Evolutionary conservation across 2,888 invertebrate species (phyloP).

Genomic region (Periphyllus acericola): DNA sequence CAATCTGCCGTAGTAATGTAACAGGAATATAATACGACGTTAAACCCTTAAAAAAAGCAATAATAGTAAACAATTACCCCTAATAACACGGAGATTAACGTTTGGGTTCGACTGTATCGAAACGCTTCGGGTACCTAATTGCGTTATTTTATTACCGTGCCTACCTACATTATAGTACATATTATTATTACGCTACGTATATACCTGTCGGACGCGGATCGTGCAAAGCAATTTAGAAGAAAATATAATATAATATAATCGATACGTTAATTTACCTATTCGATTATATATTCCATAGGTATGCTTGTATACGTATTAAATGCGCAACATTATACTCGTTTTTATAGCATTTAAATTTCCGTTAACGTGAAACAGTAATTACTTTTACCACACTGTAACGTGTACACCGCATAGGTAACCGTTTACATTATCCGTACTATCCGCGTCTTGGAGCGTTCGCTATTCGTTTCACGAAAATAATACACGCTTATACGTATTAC

Average conservation of each 20-base stretch:
- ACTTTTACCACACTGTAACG: not conserved
- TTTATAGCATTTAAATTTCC: not conserved
- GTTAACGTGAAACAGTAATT: not conserved
- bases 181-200: not conserved
- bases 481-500: not conserved
- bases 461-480: not conserved
- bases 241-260: not conserved
- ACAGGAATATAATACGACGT: not conserved
- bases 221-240: slow-evolving; percentile 13
- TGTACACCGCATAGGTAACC: no score
- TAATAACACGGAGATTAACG: slow-evolving; percentile 33
- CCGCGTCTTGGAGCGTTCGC: not conserved
- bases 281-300: not conserved
- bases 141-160: not conserved
- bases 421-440: no score
- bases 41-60: not conserved
- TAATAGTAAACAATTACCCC: not conserved
- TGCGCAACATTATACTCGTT: not conserved
- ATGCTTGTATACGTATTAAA: no score
- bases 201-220: not conserved
- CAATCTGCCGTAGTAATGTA: no score
- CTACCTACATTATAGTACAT: not conserved
- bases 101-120: slow-evolving; percentile 10
- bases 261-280: slow-evolving; percentile 10
- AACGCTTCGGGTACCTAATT: not conserved